Evolutionary conservation across 2,797 vertebrate genomes (phyloP).

Genomic region (Notolepis coatsorum): DNA sequence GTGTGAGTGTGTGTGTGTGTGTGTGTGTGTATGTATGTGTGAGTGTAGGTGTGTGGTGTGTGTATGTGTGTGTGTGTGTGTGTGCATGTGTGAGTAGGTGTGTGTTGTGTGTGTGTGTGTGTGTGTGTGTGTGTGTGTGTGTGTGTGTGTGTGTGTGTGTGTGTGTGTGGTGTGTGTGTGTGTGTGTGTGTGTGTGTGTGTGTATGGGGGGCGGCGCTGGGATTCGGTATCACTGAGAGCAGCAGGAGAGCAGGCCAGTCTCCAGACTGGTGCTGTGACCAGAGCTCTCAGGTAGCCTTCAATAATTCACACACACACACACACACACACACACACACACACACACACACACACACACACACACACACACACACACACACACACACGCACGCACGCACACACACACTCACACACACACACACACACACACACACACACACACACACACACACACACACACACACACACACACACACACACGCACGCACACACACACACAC

Average conservation of each 20-base stretch:
- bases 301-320: constrained; percentile 79
- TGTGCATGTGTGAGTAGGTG: constrained; percentile 4
- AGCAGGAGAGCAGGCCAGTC: constrained; percentile 67
- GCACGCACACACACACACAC: neutral
- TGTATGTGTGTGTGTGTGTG: constrained; percentile 12
- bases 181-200: constrained; percentile 12
- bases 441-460: constrained; percentile 13
- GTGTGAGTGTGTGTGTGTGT: constrained; percentile 12
- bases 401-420: constrained; percentile 13
- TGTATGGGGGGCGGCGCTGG: constrained; percentile 29
- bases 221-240: constrained; percentile 65
- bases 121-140: constrained; percentile 11
- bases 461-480: neutral
- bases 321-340: constrained; percentile 28
- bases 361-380: constrained; percentile 33
- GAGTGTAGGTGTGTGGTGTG: neutral
- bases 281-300: constrained; percentile 76
- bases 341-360: constrained; percentile 21
- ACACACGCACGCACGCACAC: constrained; percentile 8
- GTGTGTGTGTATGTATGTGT: constrained; percentile 4
- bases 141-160: constrained; percentile 4
- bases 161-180: neutral
- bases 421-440: neutral
- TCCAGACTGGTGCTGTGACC: constrained; percentile 71
- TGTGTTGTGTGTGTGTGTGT: neutral